phyloP scores from a whole-genome alignment of 2,888 invertebrate species.

The Blastobasis lacticolella region DNA sequence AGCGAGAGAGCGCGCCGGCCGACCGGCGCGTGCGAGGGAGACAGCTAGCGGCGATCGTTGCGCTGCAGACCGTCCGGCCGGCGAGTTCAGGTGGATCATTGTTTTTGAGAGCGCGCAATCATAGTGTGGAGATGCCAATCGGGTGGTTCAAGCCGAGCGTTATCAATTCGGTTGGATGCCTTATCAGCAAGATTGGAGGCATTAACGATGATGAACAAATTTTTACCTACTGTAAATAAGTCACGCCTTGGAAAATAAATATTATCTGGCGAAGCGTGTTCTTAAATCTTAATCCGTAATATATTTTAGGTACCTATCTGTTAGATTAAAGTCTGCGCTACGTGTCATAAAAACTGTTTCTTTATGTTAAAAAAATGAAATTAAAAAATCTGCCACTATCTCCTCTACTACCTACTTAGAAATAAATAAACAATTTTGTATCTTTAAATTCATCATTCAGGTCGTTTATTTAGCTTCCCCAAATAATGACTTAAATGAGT shows the following conservation, averaged over 20 bases:
- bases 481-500: background rate
- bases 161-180: constrained; percentile 32
- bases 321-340: too few relatives aligned
- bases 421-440: too few relatives aligned
- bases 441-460: too few relatives aligned
- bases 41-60: constrained; percentile 56
- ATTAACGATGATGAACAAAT: constrained; percentile 1
- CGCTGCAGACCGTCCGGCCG: constrained; percentile 58
- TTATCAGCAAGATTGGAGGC: constrained; percentile 24
- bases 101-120: constrained; percentile 55
- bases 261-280: background rate
- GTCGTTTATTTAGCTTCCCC: too few relatives aligned
- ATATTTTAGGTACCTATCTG: too few relatives aligned
- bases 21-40: constrained; percentile 48
- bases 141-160: constrained; percentile 32
- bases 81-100: constrained; percentile 63
- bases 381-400: too few relatives aligned
- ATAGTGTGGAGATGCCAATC: constrained; percentile 64
- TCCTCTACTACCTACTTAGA: too few relatives aligned
- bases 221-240: background rate
- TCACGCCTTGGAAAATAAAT: background rate
- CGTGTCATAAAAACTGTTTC: too few relatives aligned
- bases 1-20: constrained; percentile 66
- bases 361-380: too few relatives aligned
- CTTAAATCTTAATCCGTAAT: too few relatives aligned